Evolutionary conservation across 1,140 invertebrate species (phyloP), one percentile per base, ranked within the genome.

Genomic region (Zaprionus taronus): DNA sequence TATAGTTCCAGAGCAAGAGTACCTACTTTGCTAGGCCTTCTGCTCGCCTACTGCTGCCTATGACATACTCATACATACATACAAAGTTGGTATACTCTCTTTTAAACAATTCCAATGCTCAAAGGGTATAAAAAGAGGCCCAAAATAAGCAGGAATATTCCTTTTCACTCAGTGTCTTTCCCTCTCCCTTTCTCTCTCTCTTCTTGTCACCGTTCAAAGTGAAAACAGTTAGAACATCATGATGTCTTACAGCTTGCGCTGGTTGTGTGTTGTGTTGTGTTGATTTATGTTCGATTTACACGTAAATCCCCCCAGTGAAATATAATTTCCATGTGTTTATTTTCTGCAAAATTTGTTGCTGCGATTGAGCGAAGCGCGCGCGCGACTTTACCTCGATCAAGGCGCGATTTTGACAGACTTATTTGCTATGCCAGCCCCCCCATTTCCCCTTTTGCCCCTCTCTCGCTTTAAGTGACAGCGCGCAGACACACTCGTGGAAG

Each of bases 301-400:
- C 79, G 81, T 64, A 84, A 89, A 81, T 90, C 81, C 71, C 58
- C 56, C 49, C 51, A 71, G 66, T 84, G 79, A 84, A 89, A 87
- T 87, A 87, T 87, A 89, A 87, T 87, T 87, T 87, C 60, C 75
- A 83, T 83, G 78, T 84, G 83, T 89, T 81, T 89, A 78, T 83
- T 86, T 47, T 81, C 65, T 62, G 64, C 55, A 64, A 87, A 80
- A 72, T 75, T 78, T 74, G 69, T 66, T 56, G 67, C 76, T 72
- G 69, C 71, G 71, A 79, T 72, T 82, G 80, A 85, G 77, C 72
- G 65, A 44, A n/a, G n/a, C 5, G 41, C n/a, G 38, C 38, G 5
- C 38, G 41, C n/a, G n/a, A 83, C 68, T 71, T 36, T 34, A n/a
- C 31, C 24, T 58, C 72, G 61, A 64, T 63, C 58, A 62, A 63